A percentile compares a stretch with the other conserved stretches of the same genome.
These are phyloP conservation scores for Phalacrocorax carbo DNA, from an alignment of 2,113 vertebrate genomes.

Conservation along the genomic window DNA sequence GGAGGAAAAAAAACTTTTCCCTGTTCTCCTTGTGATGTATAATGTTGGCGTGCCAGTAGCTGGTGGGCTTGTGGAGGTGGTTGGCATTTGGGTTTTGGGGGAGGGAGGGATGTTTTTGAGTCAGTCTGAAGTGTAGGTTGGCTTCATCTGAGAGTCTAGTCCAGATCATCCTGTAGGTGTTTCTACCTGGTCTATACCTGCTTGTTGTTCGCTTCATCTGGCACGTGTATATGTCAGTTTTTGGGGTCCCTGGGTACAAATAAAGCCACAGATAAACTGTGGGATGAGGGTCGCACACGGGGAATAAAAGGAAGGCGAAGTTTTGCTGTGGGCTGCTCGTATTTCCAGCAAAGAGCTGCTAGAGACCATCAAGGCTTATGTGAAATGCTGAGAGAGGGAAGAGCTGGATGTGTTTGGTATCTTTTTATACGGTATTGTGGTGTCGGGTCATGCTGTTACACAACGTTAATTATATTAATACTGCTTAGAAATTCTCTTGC, in stretches of 20 bases:
- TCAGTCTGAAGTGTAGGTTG: neutral
- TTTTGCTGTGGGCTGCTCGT: neutral
- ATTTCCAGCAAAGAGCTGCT: neutral
- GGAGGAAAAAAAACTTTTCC: neutral
- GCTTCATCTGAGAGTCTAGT: neutral
- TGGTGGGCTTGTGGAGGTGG: neutral
- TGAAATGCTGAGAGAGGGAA: neutral
- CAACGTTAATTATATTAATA: slow-evolving; percentile 14
- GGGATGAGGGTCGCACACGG: accelerated
- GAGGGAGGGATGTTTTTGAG: neutral
- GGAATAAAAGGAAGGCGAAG: neutral
- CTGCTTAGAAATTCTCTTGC: neutral
- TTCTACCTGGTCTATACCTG: neutral
- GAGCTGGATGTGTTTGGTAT: neutral
- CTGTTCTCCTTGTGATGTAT: neutral
- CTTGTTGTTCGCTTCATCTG: neutral
- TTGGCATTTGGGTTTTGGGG: neutral
- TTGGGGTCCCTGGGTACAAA: neutral
- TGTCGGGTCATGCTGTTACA: neutral
- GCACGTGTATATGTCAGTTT: accelerated
- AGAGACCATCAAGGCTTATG: neutral
- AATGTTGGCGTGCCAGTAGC: neutral
- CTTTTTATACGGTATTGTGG: neutral
- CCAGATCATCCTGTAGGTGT: neutral
- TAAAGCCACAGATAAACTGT: neutral